phyloP scores from a whole-genome alignment of 1,140 invertebrate species.

The Pogonomyrmex barbatus region DNA sequence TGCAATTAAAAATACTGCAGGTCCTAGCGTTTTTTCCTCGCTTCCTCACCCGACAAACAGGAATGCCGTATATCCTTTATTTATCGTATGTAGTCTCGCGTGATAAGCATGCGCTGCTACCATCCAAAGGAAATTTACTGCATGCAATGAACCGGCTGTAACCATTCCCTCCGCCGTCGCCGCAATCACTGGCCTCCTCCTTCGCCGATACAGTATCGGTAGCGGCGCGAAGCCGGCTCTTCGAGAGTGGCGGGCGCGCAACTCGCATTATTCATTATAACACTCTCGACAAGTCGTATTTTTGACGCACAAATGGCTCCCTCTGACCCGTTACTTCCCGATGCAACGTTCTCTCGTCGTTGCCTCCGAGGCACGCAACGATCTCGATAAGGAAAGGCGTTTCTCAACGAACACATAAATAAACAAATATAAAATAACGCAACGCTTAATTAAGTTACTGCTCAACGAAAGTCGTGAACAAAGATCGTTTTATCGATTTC shows the following conservation, averaged over 20 bases:
- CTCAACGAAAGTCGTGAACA: background rate
- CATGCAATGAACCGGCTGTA: constrained; percentile 81
- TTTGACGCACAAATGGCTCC: constrained; percentile 56
- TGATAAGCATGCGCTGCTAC: constrained; percentile 76
- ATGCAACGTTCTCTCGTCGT: constrained; percentile 13
- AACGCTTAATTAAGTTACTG: background rate
- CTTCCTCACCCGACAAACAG: constrained; percentile 67
- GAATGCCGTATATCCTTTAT: constrained; percentile 68
- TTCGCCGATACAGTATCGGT: constrained; percentile 50
- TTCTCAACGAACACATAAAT: background rate
- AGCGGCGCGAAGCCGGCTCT: background rate
- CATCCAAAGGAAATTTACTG: constrained; percentile 82
- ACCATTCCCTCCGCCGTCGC: constrained; percentile 23
- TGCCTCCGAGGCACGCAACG: constrained; percentile 14
- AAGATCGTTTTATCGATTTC: background rate
- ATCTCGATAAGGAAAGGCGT: background rate
- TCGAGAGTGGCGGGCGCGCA: constrained; percentile 30
- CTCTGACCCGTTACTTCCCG: constrained; percentile 64
- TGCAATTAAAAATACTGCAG: constrained; percentile 52
- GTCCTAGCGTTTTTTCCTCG: constrained; percentile 68
- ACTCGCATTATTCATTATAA: constrained; percentile 82
- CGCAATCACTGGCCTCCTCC: constrained; percentile 16
- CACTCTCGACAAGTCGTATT: constrained; percentile 81
- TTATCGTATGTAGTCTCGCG: constrained; percentile 71
- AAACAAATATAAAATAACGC: constrained; percentile 3